Evolutionary conservation across 92 coral and sea anemone genomes (phyloP).

Genomic region (Diadumene lineata): DNA sequence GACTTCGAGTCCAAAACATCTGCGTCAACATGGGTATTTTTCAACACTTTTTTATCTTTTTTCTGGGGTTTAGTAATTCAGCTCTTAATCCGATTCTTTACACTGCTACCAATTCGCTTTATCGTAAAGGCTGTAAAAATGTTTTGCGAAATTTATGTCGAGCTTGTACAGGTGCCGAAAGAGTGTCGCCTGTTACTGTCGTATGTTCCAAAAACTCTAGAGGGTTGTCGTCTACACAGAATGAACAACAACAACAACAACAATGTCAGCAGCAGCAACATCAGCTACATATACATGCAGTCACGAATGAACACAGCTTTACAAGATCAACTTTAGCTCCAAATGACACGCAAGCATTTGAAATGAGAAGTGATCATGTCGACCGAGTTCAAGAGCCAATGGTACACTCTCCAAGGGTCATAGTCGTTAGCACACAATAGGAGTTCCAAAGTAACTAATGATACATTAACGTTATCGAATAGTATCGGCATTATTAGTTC

Average conservation of each 20-base stretch:
- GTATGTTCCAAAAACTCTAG: background rate
- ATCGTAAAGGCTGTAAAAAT: slow-evolving; percentile 26
- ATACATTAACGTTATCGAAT: background rate
- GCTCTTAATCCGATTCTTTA: slow-evolving; percentile 34
- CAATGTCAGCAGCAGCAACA: background rate
- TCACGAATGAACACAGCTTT: background rate
- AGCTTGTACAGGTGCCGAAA: background rate
- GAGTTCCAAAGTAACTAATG: background rate
- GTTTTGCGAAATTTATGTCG: background rate
- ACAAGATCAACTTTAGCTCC: background rate
- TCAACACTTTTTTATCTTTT: slow-evolving; percentile 11
- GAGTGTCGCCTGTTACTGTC: background rate
- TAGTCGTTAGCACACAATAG: background rate
- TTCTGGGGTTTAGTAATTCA: slow-evolving; percentile 29
- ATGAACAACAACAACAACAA: background rate
- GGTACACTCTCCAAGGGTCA: background rate
- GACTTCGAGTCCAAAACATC: background rate
- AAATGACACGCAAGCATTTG: background rate
- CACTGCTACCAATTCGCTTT: slow-evolving; percentile 23
- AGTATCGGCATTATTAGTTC: background rate
- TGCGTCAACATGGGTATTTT: background rate
- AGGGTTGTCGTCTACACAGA: background rate
- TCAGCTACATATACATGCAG: background rate
- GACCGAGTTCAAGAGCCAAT: background rate
- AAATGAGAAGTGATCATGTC: background rate